These are phyloP conservation scores for Sebastes vulpes DNA, from an alignment of 2,797 vertebrate genomes.

Conservation along the genomic window DNA sequence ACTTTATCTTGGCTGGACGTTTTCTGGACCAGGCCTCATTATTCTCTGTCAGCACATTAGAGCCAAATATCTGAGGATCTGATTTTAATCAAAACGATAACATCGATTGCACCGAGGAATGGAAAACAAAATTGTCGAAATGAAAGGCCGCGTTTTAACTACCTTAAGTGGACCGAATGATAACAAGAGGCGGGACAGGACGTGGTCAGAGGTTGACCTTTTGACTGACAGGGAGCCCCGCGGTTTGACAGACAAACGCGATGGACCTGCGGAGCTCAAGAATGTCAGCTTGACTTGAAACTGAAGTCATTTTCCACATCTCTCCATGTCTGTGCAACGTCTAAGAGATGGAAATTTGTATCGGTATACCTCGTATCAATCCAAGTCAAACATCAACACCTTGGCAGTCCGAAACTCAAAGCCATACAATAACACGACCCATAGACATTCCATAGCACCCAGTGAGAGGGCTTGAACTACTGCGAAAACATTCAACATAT, in stretches of 20 bases:
- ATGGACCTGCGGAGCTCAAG: constrained; percentile 32
- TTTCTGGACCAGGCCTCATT: constrained; percentile 66
- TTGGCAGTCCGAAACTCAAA: constrained; percentile 75
- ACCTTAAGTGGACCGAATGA: constrained; percentile 61
- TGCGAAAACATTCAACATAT: constrained; percentile 70
- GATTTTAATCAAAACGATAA: constrained; percentile 81
- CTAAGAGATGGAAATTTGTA: constrained; percentile 60
- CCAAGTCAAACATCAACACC: constrained; percentile 76
- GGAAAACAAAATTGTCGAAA: constrained; percentile 77
- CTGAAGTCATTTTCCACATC: constrained; percentile 56
- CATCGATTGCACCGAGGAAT: constrained; percentile 70
- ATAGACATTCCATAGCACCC: constrained; percentile 74
- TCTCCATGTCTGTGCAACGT: constrained; percentile 51
- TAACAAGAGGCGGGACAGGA: constrained; percentile 49
- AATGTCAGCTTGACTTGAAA: constrained; percentile 44
- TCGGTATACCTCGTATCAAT: constrained; percentile 53
- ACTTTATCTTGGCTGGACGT: constrained; percentile 78
- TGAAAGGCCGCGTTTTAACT: constrained; percentile 56
- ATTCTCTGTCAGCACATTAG: constrained; percentile 77
- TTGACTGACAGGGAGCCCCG: constrained; percentile 67
- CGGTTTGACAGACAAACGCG: constrained; percentile 59
- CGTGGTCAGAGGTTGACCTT: constrained; percentile 68
- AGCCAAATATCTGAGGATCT: constrained; percentile 66
- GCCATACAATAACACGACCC: constrained; percentile 72
- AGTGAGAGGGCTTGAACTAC: constrained; percentile 69